Evolutionary conservation across 2,888 invertebrate species (phyloP).

Genomic region (Sphaeridia pumilis): DNA sequence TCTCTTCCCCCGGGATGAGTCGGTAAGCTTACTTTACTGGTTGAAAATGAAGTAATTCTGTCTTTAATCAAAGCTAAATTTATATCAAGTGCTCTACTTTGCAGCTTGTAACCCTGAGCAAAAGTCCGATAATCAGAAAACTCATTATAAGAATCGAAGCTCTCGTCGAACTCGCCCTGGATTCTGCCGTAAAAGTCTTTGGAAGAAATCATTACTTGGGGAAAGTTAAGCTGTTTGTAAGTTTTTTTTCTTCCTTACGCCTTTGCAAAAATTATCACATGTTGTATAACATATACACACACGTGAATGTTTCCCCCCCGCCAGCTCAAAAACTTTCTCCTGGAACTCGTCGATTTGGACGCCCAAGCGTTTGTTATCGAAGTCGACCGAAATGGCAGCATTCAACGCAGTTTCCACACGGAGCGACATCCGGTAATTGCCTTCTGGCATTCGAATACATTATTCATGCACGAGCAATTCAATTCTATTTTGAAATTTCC

Average conservation of each 20-base stretch:
- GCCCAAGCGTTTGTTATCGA: slow-evolving; percentile 50
- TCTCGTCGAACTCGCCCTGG: neutral
- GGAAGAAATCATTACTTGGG: neutral
- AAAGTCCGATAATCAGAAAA: neutral
- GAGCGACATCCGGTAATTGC: too few relatives aligned
- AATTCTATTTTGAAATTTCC: too few relatives aligned
- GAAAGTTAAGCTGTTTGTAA: neutral
- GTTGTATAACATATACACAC: too few relatives aligned
- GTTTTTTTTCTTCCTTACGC: too few relatives aligned
- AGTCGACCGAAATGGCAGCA: slow-evolving; percentile 58
- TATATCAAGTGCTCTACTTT: neutral
- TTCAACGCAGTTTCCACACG: slow-evolving; percentile 56
- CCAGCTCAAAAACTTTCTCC: too few relatives aligned
- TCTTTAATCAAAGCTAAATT: neutral
- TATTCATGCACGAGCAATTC: too few relatives aligned
- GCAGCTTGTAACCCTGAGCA: neutral
- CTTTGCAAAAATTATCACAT: too few relatives aligned
- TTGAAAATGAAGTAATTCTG: neutral
- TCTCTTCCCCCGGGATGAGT: neutral
- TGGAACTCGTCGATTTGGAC: too few relatives aligned
- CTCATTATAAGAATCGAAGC: neutral
- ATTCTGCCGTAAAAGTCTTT: neutral
- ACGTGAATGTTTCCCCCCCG: too few relatives aligned
- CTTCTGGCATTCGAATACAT: too few relatives aligned
- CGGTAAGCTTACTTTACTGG: neutral